Conservation (phyloP, 2,113 vertebrate species). For the Lepus timidus region DNA sequence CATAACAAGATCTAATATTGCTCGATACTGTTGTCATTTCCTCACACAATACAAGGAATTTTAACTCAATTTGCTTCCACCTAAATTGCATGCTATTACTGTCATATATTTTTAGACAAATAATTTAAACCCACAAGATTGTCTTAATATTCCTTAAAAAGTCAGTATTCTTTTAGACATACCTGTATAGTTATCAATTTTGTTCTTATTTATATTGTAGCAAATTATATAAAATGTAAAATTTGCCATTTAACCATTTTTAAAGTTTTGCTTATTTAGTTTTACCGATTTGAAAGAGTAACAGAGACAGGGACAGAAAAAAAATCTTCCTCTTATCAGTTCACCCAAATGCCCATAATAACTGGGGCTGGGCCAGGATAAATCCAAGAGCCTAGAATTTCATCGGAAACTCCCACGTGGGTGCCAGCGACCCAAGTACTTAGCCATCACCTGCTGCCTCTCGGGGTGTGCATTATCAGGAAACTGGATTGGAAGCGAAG, state of each 20-base stretch:
- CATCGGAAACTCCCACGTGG: too few species aligned
- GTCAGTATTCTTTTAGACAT: slow-evolving; percentile 3
- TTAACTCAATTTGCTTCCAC: neutral
- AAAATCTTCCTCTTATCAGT: too few species aligned
- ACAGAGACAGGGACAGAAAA: too few species aligned
- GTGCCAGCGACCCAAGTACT: too few species aligned
- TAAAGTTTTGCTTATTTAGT: too few species aligned
- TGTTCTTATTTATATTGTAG: neutral
- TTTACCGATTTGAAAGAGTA: too few species aligned
- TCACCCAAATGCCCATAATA: too few species aligned
- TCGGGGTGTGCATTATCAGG: too few species aligned
- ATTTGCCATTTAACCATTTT: neutral
- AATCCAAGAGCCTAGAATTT: too few species aligned
- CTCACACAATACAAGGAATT: neutral
- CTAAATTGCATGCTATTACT: neutral
- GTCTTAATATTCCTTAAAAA: slow-evolving; percentile 16
- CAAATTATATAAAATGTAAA: neutral
- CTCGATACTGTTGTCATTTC: neutral
- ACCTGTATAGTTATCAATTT: neutral
- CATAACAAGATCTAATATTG: neutral
- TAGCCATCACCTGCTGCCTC: too few species aligned
- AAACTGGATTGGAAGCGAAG: too few species aligned
- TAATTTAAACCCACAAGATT: slow-evolving; percentile 6
- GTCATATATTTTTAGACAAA: neutral
- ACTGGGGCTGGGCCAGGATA: too few species aligned